Conservation (phyloP, 2,113 vertebrate genomes). For the Lathamus discolor region DNA sequence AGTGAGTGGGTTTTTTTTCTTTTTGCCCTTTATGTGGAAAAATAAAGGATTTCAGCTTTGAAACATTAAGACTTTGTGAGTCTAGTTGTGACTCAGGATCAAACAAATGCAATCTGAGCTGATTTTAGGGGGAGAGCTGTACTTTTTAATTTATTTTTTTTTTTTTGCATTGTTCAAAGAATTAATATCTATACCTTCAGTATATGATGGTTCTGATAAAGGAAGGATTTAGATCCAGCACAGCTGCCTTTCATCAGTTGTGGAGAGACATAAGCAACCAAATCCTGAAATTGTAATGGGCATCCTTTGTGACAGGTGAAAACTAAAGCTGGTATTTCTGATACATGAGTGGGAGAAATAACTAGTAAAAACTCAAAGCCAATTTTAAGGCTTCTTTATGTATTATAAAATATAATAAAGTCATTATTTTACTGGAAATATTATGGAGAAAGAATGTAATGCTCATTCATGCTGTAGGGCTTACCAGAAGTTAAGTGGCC, state of each 20-base stretch:
- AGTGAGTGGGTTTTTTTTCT: background rate
- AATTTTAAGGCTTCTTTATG: slow-evolving; percentile 3
- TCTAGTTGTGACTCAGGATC: background rate
- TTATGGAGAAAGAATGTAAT: background rate
- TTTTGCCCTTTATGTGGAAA: slow-evolving; percentile 13
- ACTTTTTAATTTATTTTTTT: background rate
- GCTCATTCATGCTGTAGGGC: background rate
- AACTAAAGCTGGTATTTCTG: background rate
- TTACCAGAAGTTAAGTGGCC: background rate
- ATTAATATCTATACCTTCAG: background rate
- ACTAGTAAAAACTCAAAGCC: background rate
- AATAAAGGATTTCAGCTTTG: background rate
- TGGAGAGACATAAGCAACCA: background rate
- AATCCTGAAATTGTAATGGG: slow-evolving; percentile 1
- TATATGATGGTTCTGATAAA: background rate
- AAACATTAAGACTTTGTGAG: background rate
- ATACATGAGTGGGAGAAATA: background rate
- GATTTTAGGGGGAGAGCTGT: background rate
- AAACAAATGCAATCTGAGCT: background rate
- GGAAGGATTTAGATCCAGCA: background rate
- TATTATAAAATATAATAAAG: slow-evolving; percentile 42
- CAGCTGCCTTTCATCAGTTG: slow-evolving; percentile 31
- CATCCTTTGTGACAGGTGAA: background rate
- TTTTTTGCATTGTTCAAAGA: slow-evolving; percentile 6
- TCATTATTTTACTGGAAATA: slow-evolving; percentile 3